These are phyloP conservation scores for Enteromius treurensis DNA, from an alignment of 2,797 vertebrate genomes.

Conservation along the genomic window DNA sequence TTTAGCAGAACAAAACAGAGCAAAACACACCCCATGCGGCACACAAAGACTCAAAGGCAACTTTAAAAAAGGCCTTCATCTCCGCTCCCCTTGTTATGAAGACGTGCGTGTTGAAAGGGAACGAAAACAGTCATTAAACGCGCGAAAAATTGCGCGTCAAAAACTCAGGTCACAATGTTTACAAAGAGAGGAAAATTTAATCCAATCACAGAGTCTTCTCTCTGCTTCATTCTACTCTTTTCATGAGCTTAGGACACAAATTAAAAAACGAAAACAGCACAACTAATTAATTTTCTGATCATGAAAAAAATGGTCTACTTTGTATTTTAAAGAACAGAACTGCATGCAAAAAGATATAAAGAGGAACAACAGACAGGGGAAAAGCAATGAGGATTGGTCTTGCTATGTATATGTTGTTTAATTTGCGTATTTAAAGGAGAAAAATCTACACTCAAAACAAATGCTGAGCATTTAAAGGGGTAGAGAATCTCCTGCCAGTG, in stretches of 20 bases:
- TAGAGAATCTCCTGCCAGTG: slow-evolving; percentile 34
- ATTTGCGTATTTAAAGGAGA: slow-evolving; percentile 53
- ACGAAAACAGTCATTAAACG: slow-evolving; percentile 73
- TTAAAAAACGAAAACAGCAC: slow-evolving; percentile 74
- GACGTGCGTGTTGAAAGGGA: slow-evolving; percentile 72
- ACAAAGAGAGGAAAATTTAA: slow-evolving; percentile 77
- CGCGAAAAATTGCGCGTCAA: slow-evolving; percentile 72
- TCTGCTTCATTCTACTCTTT: slow-evolving; percentile 75
- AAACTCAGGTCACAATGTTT: slow-evolving; percentile 81
- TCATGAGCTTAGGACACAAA: slow-evolving; percentile 79
- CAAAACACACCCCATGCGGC: slow-evolving; percentile 71
- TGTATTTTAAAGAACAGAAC: slow-evolving; percentile 53
- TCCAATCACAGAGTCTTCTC: slow-evolving; percentile 75
- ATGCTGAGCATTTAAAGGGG: slow-evolving; percentile 41
- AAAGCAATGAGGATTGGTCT: slow-evolving; percentile 45
- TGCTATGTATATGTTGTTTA: slow-evolving; percentile 56
- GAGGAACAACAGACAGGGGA: slow-evolving; percentile 39
- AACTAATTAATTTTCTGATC: slow-evolving; percentile 81
- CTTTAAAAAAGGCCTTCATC: slow-evolving; percentile 78
- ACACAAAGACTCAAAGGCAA: slow-evolving; percentile 79
- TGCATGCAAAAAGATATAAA: slow-evolving; percentile 49
- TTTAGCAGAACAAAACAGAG: slow-evolving; percentile 79
- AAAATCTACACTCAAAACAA: slow-evolving; percentile 40
- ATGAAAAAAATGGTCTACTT: slow-evolving; percentile 65
- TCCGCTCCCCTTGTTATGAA: slow-evolving; percentile 71